phyloP scores from a whole-genome alignment of 2,113 vertebrate genomes.

The Azemiops feae region DNA sequence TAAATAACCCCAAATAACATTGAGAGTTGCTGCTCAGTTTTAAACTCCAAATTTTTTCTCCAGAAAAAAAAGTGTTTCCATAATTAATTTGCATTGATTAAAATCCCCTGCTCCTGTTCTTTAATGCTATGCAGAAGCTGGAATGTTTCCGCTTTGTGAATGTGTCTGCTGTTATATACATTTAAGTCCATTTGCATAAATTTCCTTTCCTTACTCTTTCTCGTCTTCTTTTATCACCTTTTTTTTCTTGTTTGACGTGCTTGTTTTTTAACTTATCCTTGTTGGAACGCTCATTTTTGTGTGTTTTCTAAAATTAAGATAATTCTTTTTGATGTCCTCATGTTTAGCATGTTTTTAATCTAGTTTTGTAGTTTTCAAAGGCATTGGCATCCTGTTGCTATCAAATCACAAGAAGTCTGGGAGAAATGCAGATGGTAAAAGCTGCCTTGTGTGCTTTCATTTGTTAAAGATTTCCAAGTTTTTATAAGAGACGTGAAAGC shows the following conservation, averaged over 20 bases:
- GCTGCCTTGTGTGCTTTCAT: constrained; percentile 38
- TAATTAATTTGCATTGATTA: constrained; percentile 33
- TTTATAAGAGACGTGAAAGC: constrained; percentile 42
- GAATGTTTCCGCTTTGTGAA: constrained; percentile 34
- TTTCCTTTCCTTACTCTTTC: constrained; percentile 6
- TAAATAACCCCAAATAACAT: constrained; percentile 20
- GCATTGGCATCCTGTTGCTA: constrained; percentile 47
- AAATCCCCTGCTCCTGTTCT: constrained; percentile 23
- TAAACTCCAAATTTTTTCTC: constrained; percentile 56
- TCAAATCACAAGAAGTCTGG: constrained; percentile 59
- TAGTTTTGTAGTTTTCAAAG: constrained; percentile 33
- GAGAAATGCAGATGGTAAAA: constrained; percentile 56
- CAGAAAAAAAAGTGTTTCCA: constrained; percentile 24
- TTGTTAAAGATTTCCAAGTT: constrained; percentile 40
- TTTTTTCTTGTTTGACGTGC: not conserved
- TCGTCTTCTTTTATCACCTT: constrained; percentile 26
- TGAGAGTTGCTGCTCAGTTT: constrained; percentile 17
- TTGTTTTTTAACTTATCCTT: not conserved
- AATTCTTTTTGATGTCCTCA: constrained; percentile 46
- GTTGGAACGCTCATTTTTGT: constrained; percentile 17
- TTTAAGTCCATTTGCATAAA: constrained; percentile 31
- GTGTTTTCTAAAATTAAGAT: constrained; percentile 31
- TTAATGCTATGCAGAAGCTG: constrained; percentile 42
- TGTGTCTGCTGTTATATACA: constrained; percentile 34
- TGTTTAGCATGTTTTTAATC: constrained; percentile 43